Evolutionary conservation across 2,888 invertebrate species (phyloP).

Genomic region (Embidobia sp.): DNA sequence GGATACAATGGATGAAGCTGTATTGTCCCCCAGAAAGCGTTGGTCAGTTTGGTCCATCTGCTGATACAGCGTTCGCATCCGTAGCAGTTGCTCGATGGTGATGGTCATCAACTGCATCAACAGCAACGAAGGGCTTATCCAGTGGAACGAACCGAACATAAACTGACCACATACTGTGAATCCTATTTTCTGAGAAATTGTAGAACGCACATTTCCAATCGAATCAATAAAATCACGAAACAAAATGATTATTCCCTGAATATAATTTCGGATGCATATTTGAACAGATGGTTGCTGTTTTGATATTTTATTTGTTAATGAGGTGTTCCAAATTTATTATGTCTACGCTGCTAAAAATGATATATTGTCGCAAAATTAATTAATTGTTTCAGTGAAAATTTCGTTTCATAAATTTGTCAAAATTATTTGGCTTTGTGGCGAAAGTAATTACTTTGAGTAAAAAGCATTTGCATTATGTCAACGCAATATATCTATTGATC

Average conservation of each 20-base stretch:
- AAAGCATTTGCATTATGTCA: too few relatives aligned
- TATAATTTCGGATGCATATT: constrained; percentile 10
- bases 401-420: too few relatives aligned
- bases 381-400: too few relatives aligned
- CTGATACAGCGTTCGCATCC: constrained; percentile 75
- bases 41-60: constrained; percentile 80
- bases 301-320: constrained; percentile 8
- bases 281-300: constrained; percentile 38
- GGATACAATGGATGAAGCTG: constrained; percentile 77
- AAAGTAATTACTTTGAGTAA: too few relatives aligned
- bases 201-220: constrained; percentile 20
- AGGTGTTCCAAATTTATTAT: not conserved
- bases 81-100: constrained; percentile 64
- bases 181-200: constrained; percentile 60
- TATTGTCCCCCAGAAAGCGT: constrained; percentile 77
- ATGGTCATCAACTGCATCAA: constrained; percentile 74
- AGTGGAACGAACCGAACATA: constrained; percentile 61
- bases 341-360: too few relatives aligned
- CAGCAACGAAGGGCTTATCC: constrained; percentile 67
- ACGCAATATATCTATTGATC: too few relatives aligned
- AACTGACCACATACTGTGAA: constrained; percentile 64
- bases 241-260: constrained; percentile 25
- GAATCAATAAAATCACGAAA: constrained; percentile 45
- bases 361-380: too few relatives aligned
- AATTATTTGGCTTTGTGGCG: too few relatives aligned